Evolutionary conservation across 2,113 vertebrate species (phyloP).

Genomic region (Anoplopoma fimbria): DNA sequence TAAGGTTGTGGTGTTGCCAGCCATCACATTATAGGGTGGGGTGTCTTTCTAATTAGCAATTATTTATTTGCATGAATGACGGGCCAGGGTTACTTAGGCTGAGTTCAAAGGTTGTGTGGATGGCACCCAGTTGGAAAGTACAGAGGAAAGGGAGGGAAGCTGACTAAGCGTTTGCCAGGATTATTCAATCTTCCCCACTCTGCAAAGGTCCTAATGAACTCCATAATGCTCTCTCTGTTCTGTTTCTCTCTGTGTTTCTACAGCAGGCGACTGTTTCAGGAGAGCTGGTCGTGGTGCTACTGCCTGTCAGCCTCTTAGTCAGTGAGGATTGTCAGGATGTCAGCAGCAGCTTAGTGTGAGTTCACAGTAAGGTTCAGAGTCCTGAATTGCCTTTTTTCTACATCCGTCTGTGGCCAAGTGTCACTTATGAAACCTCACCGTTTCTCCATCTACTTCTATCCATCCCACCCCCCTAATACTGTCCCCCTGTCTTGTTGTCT

Average conservation of each 20-base stretch:
- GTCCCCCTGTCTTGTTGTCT: background rate
- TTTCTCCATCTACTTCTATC: constrained; percentile 5
- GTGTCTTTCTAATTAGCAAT: constrained; percentile 29
- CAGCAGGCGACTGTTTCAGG: constrained; percentile 26
- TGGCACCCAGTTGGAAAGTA: constrained; percentile 63
- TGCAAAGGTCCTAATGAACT: constrained; percentile 48
- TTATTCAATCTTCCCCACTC: constrained; percentile 49
- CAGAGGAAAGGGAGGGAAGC: constrained; percentile 28
- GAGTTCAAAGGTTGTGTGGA: constrained; percentile 61
- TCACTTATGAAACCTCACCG: constrained; percentile 4
- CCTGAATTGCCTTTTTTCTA: constrained; percentile 23
- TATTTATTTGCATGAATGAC: constrained; percentile 58
- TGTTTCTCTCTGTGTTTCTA: constrained; percentile 31
- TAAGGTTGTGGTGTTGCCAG: constrained; percentile 9
- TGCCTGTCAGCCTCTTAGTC: constrained; percentile 48
- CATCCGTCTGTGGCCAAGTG: background rate
- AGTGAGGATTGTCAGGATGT: constrained; percentile 52
- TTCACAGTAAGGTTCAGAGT: constrained; percentile 29
- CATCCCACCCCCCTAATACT: constrained; percentile 12
- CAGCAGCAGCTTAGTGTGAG: constrained; percentile 48
- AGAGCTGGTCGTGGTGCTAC: constrained; percentile 47
- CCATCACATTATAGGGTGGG: constrained; percentile 47
- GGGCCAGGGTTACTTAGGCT: constrained; percentile 1
- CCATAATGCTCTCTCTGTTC: constrained; percentile 29
- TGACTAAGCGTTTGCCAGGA: constrained; percentile 28